Percentiles rank a stretch among this genome's conserved stretches.
These are phyloP conservation scores for Rana temporaria DNA, from an alignment of 2,113 vertebrate genomes.

Conservation along the genomic window DNA sequence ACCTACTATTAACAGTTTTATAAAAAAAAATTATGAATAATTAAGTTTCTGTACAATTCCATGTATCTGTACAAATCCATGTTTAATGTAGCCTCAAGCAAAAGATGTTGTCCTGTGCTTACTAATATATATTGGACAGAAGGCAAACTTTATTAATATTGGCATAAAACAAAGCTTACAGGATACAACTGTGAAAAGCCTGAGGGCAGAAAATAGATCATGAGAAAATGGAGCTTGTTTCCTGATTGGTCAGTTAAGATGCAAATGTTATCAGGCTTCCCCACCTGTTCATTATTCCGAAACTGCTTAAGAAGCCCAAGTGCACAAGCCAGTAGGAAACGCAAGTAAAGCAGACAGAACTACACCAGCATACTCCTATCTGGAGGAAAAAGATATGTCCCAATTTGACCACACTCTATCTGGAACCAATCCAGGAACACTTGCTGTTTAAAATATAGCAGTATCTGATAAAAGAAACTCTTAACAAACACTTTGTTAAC, in stretches of 20 bases:
- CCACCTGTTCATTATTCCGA: conserved; percentile 31
- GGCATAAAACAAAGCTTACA: no score
- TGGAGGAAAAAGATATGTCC: conserved; percentile 44
- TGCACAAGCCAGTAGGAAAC: background rate
- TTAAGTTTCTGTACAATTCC: no score
- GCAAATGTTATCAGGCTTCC: conserved; percentile 38
- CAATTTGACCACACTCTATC: conserved; percentile 8
- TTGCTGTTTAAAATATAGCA: background rate
- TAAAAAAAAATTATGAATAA: no score
- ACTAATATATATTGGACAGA: no score
- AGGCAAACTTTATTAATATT: no score
- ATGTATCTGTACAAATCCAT: no score
- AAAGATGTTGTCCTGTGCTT: no score
- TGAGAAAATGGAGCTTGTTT: conserved; percentile 7
- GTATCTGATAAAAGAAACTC: background rate
- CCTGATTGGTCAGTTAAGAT: background rate
- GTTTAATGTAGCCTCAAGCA: no score
- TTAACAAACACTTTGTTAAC: background rate
- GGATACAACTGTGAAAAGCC: no score
- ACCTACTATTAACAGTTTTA: no score
- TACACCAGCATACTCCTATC: conserved; percentile 5
- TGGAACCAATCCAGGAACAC: background rate
- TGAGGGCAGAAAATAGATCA: no score
- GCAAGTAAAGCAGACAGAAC: conserved; percentile 11
- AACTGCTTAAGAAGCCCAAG: background rate